A percentile compares a stretch with the other conserved stretches of the same genome.
phyloP scores from a whole-genome alignment of 2,797 vertebrate genomes.

The Pipistrellus pygmaeus region DNA sequence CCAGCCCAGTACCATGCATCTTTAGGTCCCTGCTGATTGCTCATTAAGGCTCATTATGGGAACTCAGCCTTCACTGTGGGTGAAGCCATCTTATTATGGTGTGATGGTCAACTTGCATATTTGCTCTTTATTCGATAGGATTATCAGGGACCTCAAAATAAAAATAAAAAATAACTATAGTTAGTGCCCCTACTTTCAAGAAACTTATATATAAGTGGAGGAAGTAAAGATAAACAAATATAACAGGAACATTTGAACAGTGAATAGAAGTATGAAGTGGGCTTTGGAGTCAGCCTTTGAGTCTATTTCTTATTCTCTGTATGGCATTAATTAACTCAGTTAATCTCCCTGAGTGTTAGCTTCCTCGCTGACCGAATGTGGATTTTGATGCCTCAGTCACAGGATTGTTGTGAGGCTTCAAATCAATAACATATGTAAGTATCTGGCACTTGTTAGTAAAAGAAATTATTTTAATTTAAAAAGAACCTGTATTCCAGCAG shows the following conservation, averaged over 20 bases:
- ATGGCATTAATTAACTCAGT: neutral
- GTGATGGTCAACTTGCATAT: no score
- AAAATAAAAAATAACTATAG: slow-evolving; percentile 39
- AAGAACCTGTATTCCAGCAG: neutral
- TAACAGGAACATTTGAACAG: neutral
- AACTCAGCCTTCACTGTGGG: no score
- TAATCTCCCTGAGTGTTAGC: neutral
- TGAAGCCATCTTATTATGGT: no score
- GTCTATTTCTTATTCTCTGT: neutral
- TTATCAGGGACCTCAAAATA: slow-evolving; percentile 1
- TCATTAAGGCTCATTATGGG: no score
- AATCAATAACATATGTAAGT: neutral
- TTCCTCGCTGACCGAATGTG: neutral
- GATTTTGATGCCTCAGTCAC: neutral
- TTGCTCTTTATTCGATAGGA: neutral
- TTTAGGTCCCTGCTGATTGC: no score
- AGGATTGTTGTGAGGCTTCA: slow-evolving; percentile 12
- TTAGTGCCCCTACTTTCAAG: neutral
- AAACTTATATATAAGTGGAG: neutral
- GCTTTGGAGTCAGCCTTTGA: neutral
- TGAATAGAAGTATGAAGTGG: neutral
- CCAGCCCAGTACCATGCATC: no score
- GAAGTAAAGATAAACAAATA: slow-evolving; percentile 36
- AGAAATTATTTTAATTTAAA: slow-evolving; percentile 42
- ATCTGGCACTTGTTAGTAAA: neutral